phyloP scores from a whole-genome alignment of 2,888 invertebrate species.

The Byasa hedistus region DNA sequence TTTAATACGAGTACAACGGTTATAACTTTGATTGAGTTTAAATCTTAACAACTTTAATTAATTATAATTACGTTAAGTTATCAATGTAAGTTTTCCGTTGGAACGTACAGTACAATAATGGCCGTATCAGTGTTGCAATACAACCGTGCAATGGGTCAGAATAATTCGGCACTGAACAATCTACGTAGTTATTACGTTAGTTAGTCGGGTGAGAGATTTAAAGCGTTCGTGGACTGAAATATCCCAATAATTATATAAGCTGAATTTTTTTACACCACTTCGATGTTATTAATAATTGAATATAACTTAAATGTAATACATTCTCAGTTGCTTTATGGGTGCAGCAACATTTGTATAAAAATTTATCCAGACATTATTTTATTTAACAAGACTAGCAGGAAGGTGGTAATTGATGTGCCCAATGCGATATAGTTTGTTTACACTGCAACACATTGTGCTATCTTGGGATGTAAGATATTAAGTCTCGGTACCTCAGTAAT shows the following conservation, averaged over 20 bases:
- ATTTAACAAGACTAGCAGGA: too few species aligned
- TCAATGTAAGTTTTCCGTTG: slow-evolving; percentile 1
- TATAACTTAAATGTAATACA: too few species aligned
- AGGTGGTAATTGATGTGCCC: too few species aligned
- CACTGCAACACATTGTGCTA: too few species aligned
- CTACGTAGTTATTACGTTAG: slow-evolving; percentile 53
- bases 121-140: slow-evolving; percentile 42
- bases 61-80: background rate
- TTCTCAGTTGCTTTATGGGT: too few species aligned
- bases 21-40: too few species aligned
- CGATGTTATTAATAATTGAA: background rate
- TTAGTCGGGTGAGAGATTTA: slow-evolving; percentile 28
- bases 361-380: too few species aligned
- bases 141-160: slow-evolving; percentile 62
- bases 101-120: slow-evolving; percentile 4
- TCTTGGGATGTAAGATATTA: too few species aligned
- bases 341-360: too few species aligned
- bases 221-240: slow-evolving; percentile 10
- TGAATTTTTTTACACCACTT: background rate
- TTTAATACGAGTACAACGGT: too few species aligned
- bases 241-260: slow-evolving; percentile 2
- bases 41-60: background rate
- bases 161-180: slow-evolving; percentile 55
- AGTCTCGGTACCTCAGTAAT: too few species aligned
- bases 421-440: too few species aligned